A percentile compares a stretch with the other conserved stretches of the same genome.
These are phyloP conservation scores for Choristoneura fumiferana DNA, from an alignment of 1,140 invertebrate species.

Conservation along the genomic window DNA sequence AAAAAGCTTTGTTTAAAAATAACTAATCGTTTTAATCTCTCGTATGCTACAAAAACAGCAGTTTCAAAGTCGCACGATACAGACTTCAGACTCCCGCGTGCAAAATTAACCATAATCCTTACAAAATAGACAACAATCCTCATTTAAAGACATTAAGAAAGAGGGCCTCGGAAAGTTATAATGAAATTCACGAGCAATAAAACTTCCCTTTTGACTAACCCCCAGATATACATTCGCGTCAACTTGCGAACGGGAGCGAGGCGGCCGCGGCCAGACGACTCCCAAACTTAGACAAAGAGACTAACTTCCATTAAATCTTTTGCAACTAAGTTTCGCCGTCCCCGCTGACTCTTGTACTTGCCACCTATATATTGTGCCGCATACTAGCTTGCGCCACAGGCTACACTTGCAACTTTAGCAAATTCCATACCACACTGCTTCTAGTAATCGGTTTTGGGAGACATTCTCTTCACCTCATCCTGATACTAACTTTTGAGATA, in stretches of 20 bases:
- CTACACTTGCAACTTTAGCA: slow-evolving; percentile 14
- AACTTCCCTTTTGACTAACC: slow-evolving; percentile 72
- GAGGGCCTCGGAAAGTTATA: slow-evolving; percentile 68
- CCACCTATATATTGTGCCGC: slow-evolving; percentile 19
- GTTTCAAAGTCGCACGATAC: neutral
- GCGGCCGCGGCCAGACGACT: slow-evolving; percentile 49
- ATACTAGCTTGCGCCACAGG: neutral
- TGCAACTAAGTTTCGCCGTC: slow-evolving; percentile 58
- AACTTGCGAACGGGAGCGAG: slow-evolving; percentile 54
- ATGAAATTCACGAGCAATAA: slow-evolving; percentile 77
- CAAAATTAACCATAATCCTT: slow-evolving; percentile 54
- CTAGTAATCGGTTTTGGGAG: slow-evolving; percentile 6
- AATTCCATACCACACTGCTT: slow-evolving; percentile 9
- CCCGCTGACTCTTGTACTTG: slow-evolving; percentile 50
- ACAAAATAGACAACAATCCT: slow-evolving; percentile 73
- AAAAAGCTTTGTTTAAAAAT: too few relatives aligned
- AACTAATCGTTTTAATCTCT: neutral
- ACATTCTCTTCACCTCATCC: too few relatives aligned
- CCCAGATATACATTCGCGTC: slow-evolving; percentile 63
- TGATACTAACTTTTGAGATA: too few relatives aligned
- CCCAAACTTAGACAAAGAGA: slow-evolving; percentile 68
- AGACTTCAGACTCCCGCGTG: slow-evolving; percentile 26
- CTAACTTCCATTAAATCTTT: slow-evolving; percentile 76
- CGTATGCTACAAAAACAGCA: neutral
- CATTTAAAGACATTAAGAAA: slow-evolving; percentile 64